These are phyloP conservation scores for Spermophilus dauricus DNA, from an alignment of 2,113 vertebrate genomes.

Conservation along the genomic window DNA sequence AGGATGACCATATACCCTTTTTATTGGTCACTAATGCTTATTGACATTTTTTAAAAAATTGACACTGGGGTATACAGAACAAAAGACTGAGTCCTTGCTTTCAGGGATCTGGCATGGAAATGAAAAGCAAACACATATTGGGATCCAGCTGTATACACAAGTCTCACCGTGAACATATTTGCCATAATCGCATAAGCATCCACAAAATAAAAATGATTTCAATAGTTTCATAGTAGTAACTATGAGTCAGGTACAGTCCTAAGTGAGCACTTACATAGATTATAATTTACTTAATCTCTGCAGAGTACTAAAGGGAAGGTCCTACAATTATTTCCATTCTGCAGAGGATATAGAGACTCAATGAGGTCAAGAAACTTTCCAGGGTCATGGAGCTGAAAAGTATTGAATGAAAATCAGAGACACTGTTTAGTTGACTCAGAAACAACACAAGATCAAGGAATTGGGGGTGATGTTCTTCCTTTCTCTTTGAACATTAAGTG, in stretches of 20 bases:
- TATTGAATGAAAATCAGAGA: not conserved
- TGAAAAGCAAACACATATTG: not conserved
- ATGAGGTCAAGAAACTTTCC: conserved; percentile 7
- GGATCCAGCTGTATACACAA: not conserved
- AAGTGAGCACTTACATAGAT: not conserved
- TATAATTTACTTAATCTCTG: conserved; percentile 21
- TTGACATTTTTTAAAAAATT: not conserved
- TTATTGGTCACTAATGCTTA: conserved; percentile 15
- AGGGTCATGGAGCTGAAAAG: conserved; percentile 33
- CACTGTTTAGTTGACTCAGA: conserved; percentile 34
- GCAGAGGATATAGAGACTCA: not conserved
- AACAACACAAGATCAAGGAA: not conserved
- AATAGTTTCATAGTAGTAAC: not conserved
- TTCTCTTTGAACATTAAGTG: conserved; percentile 54
- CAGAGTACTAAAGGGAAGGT: not conserved
- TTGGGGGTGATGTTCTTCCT: not conserved
- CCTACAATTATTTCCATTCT: conserved; percentile 2
- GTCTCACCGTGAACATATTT: not conserved
- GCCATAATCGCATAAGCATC: not conserved
- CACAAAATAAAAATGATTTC: not conserved
- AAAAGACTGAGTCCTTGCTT: not conserved
- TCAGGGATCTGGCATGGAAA: not conserved
- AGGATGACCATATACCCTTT: not conserved
- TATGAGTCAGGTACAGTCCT: not conserved
- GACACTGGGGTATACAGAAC: not conserved